A percentile compares a stretch with the other conserved stretches of the same genome.
Evolutionary conservation across 2,797 vertebrate species (phyloP).

Genomic region (Avahi laniger): DNA sequence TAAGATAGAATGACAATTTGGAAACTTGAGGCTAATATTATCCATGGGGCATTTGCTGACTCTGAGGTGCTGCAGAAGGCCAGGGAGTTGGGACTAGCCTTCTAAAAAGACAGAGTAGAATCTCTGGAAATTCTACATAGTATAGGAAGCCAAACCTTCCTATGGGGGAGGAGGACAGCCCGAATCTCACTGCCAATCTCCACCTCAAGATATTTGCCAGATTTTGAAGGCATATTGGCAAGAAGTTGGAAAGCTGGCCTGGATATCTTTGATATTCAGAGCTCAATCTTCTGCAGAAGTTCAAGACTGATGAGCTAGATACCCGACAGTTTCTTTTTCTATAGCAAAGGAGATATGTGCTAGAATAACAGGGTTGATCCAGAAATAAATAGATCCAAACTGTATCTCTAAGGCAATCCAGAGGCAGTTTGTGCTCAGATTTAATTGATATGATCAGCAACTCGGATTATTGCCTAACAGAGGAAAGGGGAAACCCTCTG

Average conservation of each 20-base stretch:
- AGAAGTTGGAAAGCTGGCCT: not conserved
- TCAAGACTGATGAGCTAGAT: not conserved
- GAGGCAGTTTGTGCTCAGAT: not conserved
- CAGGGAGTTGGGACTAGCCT: not conserved
- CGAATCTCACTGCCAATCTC: not conserved
- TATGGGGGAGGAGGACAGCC: not conserved
- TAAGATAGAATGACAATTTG: not conserved
- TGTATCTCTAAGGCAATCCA: not conserved
- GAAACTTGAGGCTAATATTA: slow-evolving; percentile 19
- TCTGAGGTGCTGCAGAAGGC: not conserved
- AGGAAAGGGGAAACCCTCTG: not conserved
- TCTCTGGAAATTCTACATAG: not conserved
- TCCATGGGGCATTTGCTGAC: not conserved
- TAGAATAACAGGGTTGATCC: not conserved
- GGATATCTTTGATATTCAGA: not conserved
- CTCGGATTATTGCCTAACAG: not conserved
- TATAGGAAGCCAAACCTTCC: not conserved
- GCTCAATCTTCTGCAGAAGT: not conserved
- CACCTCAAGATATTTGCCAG: not conserved
- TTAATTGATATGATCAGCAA: not conserved
- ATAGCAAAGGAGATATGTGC: not conserved
- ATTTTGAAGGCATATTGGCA: not conserved
- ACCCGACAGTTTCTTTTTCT: not conserved
- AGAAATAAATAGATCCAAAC: not conserved
- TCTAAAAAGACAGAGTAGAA: not conserved